A percentile compares a stretch with the other conserved stretches of the same genome.
These are phyloP conservation scores for Helobdella robusta DNA, from an alignment of 2,888 invertebrate genomes.

Conservation along the genomic window DNA sequence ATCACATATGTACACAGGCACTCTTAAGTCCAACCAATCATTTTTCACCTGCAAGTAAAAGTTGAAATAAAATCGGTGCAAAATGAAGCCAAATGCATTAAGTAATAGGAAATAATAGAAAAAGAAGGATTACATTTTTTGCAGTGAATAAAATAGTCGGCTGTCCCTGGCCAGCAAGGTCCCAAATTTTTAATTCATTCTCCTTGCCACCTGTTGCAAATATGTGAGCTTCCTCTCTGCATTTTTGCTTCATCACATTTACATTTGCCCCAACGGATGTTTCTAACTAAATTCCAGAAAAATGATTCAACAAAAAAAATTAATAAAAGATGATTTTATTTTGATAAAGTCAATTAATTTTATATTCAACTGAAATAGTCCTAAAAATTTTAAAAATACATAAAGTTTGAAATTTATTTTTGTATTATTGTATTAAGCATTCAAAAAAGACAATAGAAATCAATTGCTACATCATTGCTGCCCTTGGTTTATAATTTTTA, in stretches of 20 bases:
- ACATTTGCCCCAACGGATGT: slow-evolving; percentile 58
- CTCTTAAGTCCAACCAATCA: slow-evolving; percentile 67
- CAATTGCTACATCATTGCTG: too few species aligned
- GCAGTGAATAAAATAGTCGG: slow-evolving; percentile 54
- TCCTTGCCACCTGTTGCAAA: slow-evolving; percentile 81
- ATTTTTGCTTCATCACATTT: slow-evolving; percentile 55
- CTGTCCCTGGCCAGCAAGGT: slow-evolving; percentile 53
- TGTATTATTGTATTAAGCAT: too few species aligned
- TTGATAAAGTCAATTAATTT: background rate
- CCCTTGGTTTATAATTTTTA: background rate
- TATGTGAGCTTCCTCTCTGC: slow-evolving; percentile 53
- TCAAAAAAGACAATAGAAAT: too few species aligned
- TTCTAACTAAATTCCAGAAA: slow-evolving; percentile 30
- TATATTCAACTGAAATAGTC: too few species aligned
- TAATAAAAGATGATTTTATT: slow-evolving; percentile 10
- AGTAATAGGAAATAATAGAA: slow-evolving; percentile 1
- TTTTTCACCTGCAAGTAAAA: slow-evolving; percentile 58
- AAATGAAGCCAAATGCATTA: background rate
- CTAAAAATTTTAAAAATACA: too few species aligned
- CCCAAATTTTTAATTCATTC: slow-evolving; percentile 78
- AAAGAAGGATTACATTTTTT: slow-evolving; percentile 55
- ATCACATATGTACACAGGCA: slow-evolving; percentile 76
- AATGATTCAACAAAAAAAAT: slow-evolving; percentile 25
- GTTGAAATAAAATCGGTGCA: background rate
- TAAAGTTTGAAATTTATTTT: background rate